Conservation (phyloP, 2,888 invertebrate genomes). For the Piscicola geometra region DNA sequence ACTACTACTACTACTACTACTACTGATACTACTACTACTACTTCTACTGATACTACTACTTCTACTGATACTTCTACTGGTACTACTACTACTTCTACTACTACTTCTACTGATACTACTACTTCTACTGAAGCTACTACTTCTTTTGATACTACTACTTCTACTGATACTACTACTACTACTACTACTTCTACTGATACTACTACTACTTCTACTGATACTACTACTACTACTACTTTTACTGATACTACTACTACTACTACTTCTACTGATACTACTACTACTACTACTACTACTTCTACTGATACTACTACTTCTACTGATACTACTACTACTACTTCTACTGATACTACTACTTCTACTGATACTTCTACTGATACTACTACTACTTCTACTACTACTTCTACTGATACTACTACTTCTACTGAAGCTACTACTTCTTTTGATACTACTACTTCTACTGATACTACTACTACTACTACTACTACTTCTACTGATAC, state of each 20-base stretch:
- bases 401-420: neutral
- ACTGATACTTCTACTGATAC: conserved; percentile 12
- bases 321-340: conserved; percentile 19
- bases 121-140: conserved; percentile 21
- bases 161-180: conserved; percentile 18
- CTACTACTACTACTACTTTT: neutral
- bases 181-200: conserved; percentile 19
- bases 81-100: conserved; percentile 30
- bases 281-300: conserved; percentile 25
- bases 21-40: conserved; percentile 1
- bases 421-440: neutral
- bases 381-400: conserved; percentile 16
- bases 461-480: neutral
- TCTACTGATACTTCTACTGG: neutral
- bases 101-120: conserved; percentile 30
- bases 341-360: too few species aligned
- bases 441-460: neutral
- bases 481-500: neutral
- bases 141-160: conserved; percentile 25
- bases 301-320: conserved; percentile 16
- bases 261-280: conserved; percentile 22
- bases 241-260: conserved; percentile 15
- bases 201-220: neutral
- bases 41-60: neutral
- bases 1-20: conserved; percentile 7